These are phyloP conservation scores for Microctenopoma lineatum DNA, from an alignment of 2,797 vertebrate species.

Conservation along the genomic window DNA sequence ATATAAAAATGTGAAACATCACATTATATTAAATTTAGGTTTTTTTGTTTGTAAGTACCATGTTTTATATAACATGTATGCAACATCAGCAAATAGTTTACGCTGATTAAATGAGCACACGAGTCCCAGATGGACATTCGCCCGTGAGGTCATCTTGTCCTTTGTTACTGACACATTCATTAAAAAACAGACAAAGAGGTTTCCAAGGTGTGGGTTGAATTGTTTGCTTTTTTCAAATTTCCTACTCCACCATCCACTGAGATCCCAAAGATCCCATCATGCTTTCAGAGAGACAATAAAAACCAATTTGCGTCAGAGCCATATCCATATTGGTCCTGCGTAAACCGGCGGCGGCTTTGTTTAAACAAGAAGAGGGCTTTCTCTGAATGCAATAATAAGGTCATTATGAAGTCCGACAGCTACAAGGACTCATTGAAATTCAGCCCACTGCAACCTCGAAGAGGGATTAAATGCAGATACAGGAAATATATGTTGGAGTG, in stretches of 20 bases:
- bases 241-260: constrained; percentile 33
- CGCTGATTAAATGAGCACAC: not conserved
- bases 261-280: constrained; percentile 64
- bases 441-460: constrained; percentile 10
- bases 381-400: constrained; percentile 54
- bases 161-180: constrained; percentile 55
- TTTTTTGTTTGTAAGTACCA: not conserved
- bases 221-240: constrained; percentile 69
- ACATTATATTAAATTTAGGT: not conserved
- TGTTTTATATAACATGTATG: not conserved
- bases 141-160: constrained; percentile 27
- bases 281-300: constrained; percentile 66
- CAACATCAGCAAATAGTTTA: constrained; percentile 27
- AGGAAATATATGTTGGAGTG: not conserved
- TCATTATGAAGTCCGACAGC: constrained; percentile 50
- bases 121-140: not conserved
- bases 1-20: constrained; percentile 6
- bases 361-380: constrained; percentile 65
- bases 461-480: constrained; percentile 4
- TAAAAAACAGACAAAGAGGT: constrained; percentile 46
- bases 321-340: constrained; percentile 60
- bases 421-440: constrained; percentile 41
- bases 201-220: constrained; percentile 23
- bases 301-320: constrained; percentile 56
- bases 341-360: constrained; percentile 54